These are phyloP conservation scores for Leptarthrus brevirostris DNA, from an alignment of 2,888 invertebrate genomes.

Conservation along the genomic window DNA sequence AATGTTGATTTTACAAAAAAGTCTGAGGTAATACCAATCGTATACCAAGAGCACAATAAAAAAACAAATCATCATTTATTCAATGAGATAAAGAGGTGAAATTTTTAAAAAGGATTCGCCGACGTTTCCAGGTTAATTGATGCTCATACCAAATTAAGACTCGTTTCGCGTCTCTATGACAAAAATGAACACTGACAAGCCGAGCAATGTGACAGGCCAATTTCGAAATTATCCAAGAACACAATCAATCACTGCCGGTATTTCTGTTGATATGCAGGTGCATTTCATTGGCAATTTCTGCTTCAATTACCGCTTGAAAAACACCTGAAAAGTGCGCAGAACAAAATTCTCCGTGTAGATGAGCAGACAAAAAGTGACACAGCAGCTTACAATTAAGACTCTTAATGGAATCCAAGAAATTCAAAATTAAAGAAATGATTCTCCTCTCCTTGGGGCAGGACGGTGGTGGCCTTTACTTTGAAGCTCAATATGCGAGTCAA, in stretches of 20 bases:
- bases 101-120: background rate
- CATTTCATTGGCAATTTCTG: slow-evolving; percentile 8
- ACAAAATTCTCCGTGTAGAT: slow-evolving; percentile 47
- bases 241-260: slow-evolving; percentile 48
- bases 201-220: slow-evolving; percentile 45
- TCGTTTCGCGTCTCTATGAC: slow-evolving; percentile 15
- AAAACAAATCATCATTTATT: background rate
- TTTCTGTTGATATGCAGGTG: slow-evolving; percentile 44
- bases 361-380: slow-evolving; percentile 18
- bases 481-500: too few relatives aligned
- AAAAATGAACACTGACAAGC: slow-evolving; percentile 28
- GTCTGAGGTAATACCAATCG: background rate
- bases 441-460: background rate
- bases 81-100: background rate
- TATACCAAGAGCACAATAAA: background rate
- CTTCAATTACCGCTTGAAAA: slow-evolving; percentile 46
- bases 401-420: slow-evolving; percentile 44
- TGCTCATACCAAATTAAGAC: slow-evolving; percentile 11
- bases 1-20: background rate
- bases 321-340: slow-evolving; percentile 44
- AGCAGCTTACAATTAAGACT: slow-evolving; percentile 36
- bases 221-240: slow-evolving; percentile 41
- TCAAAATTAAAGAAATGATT: slow-evolving; percentile 46
- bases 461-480: too few relatives aligned
- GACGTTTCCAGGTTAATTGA: slow-evolving; percentile 5